A percentile compares a stretch with the other conserved stretches of the same genome.
Conservation (phyloP, 2,113 vertebrate species). For the Podarcis muralis region DNA sequence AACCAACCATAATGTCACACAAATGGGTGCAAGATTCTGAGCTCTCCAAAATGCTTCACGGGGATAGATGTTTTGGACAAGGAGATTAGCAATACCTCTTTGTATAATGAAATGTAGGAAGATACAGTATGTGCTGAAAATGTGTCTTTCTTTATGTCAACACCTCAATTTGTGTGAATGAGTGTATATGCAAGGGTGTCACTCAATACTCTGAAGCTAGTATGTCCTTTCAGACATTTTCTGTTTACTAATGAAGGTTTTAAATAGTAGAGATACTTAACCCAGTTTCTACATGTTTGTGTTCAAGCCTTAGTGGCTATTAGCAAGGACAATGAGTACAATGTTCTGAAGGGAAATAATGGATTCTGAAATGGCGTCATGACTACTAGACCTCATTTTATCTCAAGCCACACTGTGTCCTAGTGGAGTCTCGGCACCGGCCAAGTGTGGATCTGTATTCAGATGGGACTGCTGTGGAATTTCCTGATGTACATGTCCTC, state of each 20-base stretch:
- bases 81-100: neutral
- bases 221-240: neutral
- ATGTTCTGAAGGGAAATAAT: neutral
- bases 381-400: neutral
- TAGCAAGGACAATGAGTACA: neutral
- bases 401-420: neutral
- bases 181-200: neutral
- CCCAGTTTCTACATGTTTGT: neutral
- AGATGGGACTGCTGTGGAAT: neutral
- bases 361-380: neutral
- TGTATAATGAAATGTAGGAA: neutral
- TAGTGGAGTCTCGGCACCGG: neutral
- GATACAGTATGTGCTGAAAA: neutral
- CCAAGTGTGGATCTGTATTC: too few species aligned
- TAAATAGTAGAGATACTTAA: neutral
- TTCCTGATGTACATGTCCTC: neutral
- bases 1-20: too few species aligned
- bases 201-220: neutral
- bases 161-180: neutral
- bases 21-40: too few species aligned
- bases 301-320: neutral
- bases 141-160: neutral
- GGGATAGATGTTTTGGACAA: neutral
- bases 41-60: too few species aligned
- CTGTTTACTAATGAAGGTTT: neutral